Evolutionary conservation across 1,140 invertebrate species (phyloP), one percentile per base, ranked within the genome.

Genomic region (Ctenoplectra terminalis): DNA sequence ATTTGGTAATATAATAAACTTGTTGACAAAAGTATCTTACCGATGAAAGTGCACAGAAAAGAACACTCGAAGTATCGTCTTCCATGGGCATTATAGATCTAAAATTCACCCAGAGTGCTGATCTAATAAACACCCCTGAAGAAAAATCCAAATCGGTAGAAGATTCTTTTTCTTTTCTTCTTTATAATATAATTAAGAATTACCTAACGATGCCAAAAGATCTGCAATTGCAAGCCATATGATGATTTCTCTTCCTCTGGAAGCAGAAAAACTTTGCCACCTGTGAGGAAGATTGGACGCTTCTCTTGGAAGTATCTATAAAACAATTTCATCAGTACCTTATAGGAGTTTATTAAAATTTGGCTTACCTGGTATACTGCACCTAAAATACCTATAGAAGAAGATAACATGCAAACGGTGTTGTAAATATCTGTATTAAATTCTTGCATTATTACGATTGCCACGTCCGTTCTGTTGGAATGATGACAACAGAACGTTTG

Each of bases 401-500:
- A 96, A 1, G 96, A 97, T 31, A 96, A 89, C 88, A 97, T 94
- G 90, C 96, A 97, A 15, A 97, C 95, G 26, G 91, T 93, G 90
- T 97, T 97, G 90, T 97, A 97, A 13, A 95, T 94, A 85, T 95
- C 94, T 0, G 96, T 95, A 88, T 96, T 95, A 87, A 96, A 96
- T 92, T 96, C 95, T 85, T 95, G 91, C 95, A 96, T 96, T 72
- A 96, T 94, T 88, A 93, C 92, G 7, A 95, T 92, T 46, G 95
- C 94, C 89, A 95, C 94, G 71, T 95, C 94, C 54, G 95, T 94
- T 74, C 94, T 95, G 79, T 95, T 96, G 17, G 95, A 95, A 86
- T 96, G 95, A 88, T 96, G 95, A 90, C 97, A 97, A 90, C 96
- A 97, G 92, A 97, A 97, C 13, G 96, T 97, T 94, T 97, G 96